These are phyloP conservation scores for Ceratina australensis DNA, from an alignment of 1,140 invertebrate genomes.

Conservation along the genomic window DNA sequence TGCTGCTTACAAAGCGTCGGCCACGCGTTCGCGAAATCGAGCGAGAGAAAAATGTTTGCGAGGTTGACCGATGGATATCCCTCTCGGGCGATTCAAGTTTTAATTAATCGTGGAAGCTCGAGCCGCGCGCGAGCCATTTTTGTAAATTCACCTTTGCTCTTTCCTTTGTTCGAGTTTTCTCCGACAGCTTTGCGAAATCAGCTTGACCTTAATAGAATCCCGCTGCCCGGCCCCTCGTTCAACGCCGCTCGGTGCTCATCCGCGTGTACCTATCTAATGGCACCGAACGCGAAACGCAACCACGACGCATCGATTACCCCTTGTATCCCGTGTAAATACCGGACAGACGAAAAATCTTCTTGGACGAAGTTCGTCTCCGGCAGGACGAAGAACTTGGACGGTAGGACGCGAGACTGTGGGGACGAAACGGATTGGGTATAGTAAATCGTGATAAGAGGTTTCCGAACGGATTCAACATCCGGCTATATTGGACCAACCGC, in stretches of 20 bases:
- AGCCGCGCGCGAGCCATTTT: conserved; percentile 11
- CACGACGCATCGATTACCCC: neutral
- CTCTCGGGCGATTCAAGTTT: conserved; percentile 28
- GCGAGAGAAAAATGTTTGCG: neutral
- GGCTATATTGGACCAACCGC: no score
- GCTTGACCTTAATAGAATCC: conserved; percentile 7
- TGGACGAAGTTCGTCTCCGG: no score
- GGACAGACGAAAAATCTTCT: no score
- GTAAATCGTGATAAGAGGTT: conserved; percentile 17
- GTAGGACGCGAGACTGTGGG: neutral
- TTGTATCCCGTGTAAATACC: neutral
- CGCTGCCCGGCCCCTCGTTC: neutral
- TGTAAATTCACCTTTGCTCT: conserved; percentile 8
- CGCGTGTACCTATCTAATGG: neutral
- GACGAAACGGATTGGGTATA: neutral
- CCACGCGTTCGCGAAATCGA: neutral
- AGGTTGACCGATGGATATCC: conserved; percentile 23
- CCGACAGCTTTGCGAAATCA: conserved; percentile 1
- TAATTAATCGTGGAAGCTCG: conserved; percentile 39
- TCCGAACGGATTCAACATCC: neutral
- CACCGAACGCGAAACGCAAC: neutral
- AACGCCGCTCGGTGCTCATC: no score
- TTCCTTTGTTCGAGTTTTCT: neutral
- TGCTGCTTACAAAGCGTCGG: neutral
- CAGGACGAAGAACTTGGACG: no score